Percentiles rank a stretch among this genome's conserved stretches.
These are phyloP conservation scores for Trypoxylus dichotomus DNA, from an alignment of 1,140 invertebrate genomes.

Conservation along the genomic window DNA sequence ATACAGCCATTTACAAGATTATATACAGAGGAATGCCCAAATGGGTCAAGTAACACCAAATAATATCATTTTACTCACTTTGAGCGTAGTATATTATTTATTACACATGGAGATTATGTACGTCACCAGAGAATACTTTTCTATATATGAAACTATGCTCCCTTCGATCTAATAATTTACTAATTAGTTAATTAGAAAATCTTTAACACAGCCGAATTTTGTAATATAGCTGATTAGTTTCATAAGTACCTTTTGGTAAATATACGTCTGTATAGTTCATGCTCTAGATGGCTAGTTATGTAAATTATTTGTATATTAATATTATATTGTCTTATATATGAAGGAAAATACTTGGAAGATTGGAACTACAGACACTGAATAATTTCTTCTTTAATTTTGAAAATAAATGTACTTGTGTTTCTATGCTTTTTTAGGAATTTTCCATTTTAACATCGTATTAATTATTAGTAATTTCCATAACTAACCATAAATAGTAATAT, in stretches of 20 bases:
- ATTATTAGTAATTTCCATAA: not conserved
- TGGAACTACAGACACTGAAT: too few relatives aligned
- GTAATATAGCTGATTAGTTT: slow-evolving; percentile 24
- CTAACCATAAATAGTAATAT: not conserved
- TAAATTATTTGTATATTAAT: slow-evolving; percentile 15
- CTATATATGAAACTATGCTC: slow-evolving; percentile 23
- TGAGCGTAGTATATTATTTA: slow-evolving; percentile 26
- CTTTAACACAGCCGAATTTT: slow-evolving; percentile 23
- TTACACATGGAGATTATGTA: slow-evolving; percentile 17
- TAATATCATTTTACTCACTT: slow-evolving; percentile 41
- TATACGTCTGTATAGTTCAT: not conserved
- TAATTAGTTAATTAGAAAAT: slow-evolving; percentile 23
- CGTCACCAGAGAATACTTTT: slow-evolving; percentile 18
- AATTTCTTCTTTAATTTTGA: too few relatives aligned
- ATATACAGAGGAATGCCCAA: slow-evolving; percentile 51
- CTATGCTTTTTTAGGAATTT: not conserved
- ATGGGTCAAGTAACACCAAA: slow-evolving; percentile 47
- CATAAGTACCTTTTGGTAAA: slow-evolving; percentile 13
- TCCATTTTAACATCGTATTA: not conserved
- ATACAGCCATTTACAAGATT: slow-evolving; percentile 46
- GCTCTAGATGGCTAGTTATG: slow-evolving; percentile 16
- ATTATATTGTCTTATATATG: not conserved
- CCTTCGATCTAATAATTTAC: slow-evolving; percentile 24
- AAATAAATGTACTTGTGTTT: too few relatives aligned
- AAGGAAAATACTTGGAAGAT: not conserved